phyloP scores from a whole-genome alignment of 2,113 vertebrate genomes.

The Tragelaphus scriptus region DNA sequence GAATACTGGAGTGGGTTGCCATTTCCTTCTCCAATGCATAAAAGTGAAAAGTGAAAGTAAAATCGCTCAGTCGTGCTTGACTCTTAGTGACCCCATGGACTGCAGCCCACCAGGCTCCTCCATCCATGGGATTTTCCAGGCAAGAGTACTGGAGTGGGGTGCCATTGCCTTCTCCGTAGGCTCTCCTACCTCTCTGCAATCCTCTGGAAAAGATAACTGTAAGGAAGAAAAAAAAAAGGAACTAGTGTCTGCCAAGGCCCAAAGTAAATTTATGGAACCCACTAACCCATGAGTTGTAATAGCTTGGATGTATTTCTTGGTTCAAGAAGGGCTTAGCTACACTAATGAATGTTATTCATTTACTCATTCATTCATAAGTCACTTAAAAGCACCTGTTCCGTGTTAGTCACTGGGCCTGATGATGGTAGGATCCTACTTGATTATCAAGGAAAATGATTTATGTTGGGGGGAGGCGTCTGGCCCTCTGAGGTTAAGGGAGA shows the following conservation, averaged over 20 bases:
- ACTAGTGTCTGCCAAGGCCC: background rate
- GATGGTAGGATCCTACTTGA: background rate
- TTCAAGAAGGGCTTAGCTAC: constrained; percentile 17
- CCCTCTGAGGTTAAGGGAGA: background rate
- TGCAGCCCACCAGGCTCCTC: too few species aligned
- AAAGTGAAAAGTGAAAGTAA: too few species aligned
- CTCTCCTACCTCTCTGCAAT: background rate
- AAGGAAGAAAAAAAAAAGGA: background rate
- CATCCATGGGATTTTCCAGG: too few species aligned
- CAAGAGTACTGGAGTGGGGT: too few species aligned
- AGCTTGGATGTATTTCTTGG: constrained; percentile 15
- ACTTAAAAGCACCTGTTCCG: background rate
- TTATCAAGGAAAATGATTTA: constrained; percentile 5
- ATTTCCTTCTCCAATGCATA: too few species aligned
- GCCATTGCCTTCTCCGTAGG: background rate
- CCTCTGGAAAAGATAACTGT: background rate
- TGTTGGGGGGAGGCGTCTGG: background rate
- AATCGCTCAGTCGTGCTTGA: too few species aligned
- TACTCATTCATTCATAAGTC: constrained; percentile 41
- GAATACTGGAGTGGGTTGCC: too few species aligned
- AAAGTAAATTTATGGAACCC: constrained; percentile 29
- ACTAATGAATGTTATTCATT: background rate
- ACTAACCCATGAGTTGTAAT: constrained; percentile 5
- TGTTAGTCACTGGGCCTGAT: background rate
- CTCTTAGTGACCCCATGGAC: too few species aligned